Conservation (phyloP, 2,888 invertebrate genomes). For the Heliconius aoede region DNA sequence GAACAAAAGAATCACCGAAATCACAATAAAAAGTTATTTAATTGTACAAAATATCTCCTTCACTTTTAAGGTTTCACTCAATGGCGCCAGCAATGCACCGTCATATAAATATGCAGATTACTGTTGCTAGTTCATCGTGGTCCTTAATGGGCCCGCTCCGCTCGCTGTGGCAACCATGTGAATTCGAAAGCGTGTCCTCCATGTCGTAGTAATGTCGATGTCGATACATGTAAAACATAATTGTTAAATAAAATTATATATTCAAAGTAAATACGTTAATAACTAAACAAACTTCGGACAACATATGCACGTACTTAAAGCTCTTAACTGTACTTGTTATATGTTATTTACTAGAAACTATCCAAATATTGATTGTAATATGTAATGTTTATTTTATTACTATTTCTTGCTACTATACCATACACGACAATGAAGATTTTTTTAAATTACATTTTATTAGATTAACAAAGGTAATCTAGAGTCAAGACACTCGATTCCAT, state of each 20-base stretch:
- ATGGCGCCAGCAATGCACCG: no score
- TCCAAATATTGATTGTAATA: background rate
- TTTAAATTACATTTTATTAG: no score
- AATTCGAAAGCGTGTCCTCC: background rate
- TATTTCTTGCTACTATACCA: background rate
- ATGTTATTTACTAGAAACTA: background rate
- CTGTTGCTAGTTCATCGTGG: no score
- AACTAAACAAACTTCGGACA: background rate
- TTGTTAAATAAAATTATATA: slow-evolving; percentile 16
- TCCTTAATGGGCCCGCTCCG: no score
- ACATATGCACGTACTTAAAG: background rate
- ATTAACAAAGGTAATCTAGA: background rate
- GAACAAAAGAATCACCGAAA: no score
- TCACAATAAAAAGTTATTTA: no score
- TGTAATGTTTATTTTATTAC: background rate
- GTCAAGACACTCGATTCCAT: background rate
- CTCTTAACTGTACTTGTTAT: slow-evolving; percentile 8
- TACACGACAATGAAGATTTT: no score
- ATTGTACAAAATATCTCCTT: no score
- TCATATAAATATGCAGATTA: no score
- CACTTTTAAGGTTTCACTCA: no score
- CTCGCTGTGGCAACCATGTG: no score
- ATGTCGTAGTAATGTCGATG: no score
- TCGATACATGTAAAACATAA: slow-evolving; percentile 13
- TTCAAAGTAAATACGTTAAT: slow-evolving; percentile 18